Evolutionary conservation across 2,113 vertebrate species (phyloP), one percentile per base, ranked within the genome.

Genomic region (Hippocampus barbouri): DNA sequence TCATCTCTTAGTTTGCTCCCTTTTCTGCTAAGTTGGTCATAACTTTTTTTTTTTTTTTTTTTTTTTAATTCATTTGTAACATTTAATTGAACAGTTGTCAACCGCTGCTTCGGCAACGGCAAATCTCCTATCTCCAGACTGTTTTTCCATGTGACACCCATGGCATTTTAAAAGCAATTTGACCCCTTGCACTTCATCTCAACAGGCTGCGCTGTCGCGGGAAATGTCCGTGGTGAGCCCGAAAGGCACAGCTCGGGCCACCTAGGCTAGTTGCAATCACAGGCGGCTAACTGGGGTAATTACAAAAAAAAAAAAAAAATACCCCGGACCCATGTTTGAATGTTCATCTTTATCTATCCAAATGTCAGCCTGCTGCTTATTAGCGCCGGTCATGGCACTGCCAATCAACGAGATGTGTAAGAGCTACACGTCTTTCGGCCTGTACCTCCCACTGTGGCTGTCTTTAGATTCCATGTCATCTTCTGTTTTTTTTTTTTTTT

Each of bases 321-420:
- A 87, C 83, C 77, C 77, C 53, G 80, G 83, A 83, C 89, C 72
- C 74, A 63, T 85, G 78, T 76, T 34, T 69, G 80, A 89, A 85
- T 88, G 87, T 88, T 83, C 83, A 89, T 90, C 84, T 91, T 61
- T 88, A 89, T 91, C 90, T 87, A 76, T 87, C 83, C 83, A 92
- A 92, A 92, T 92, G 91, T 91, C 90, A 91, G 81, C 75, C 76
- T 86, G 76, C 79, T 83, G 81, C 90, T 90, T 91, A 88, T 88
- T 90, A 90, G 79, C 85, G 82, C 74, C 86, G 85, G 83, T 82
- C 80, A 71, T 66, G 66, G 83, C 78, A 70, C 85, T 91, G 90
- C 83, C 89, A 91, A 81, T 91, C 89, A 49, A 21, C 61, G 73
- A 87, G 73, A 84, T 71, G 82, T 86, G 76, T 47, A 49, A 47